Percentiles rank a stretch among this genome's conserved stretches.
Evolutionary conservation across 1,140 invertebrate species (phyloP).

Genomic region (Steinernema feltiae): DNA sequence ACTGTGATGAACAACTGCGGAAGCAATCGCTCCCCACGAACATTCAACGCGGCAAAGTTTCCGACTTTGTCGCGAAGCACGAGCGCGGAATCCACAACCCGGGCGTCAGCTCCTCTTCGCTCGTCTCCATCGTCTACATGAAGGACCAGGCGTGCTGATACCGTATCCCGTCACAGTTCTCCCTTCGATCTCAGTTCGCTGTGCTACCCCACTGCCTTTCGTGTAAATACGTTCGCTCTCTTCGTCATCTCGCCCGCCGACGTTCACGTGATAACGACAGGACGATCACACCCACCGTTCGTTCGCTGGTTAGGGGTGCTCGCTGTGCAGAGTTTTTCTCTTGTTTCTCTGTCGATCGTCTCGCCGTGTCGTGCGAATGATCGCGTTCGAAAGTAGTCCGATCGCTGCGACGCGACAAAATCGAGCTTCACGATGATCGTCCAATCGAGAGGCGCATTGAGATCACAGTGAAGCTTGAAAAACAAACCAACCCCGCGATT

Average conservation of each 20-base stretch:
- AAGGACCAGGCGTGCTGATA: conserved; percentile 9
- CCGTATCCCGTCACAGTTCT: background rate
- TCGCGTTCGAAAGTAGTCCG: background rate
- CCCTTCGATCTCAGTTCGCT: background rate
- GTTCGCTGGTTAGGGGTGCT: background rate
- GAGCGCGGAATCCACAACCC: conserved; percentile 31
- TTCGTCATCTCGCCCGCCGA: background rate
- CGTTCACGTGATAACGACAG: background rate
- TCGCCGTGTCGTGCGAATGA: background rate
- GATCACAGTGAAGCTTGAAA: conserved; percentile 14
- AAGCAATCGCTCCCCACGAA: conserved; percentile 19
- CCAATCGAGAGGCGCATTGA: conserved; percentile 7
- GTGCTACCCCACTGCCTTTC: conserved; percentile 5
- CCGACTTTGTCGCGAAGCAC: conserved; percentile 29
- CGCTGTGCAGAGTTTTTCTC: background rate
- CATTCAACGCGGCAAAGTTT: conserved; percentile 26
- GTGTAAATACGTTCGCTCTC: background rate
- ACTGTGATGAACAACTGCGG: background rate
- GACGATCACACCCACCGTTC: background rate
- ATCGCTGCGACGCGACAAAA: background rate
- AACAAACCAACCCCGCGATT: background rate
- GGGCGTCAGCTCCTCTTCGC: conserved; percentile 9
- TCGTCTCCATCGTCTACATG: conserved; percentile 12
- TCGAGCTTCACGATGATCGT: background rate
- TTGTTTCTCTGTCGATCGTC: background rate